These are phyloP conservation scores for Caenorhabditis panamensis DNA, from an alignment of 2,888 invertebrate genomes.

Conservation along the genomic window DNA sequence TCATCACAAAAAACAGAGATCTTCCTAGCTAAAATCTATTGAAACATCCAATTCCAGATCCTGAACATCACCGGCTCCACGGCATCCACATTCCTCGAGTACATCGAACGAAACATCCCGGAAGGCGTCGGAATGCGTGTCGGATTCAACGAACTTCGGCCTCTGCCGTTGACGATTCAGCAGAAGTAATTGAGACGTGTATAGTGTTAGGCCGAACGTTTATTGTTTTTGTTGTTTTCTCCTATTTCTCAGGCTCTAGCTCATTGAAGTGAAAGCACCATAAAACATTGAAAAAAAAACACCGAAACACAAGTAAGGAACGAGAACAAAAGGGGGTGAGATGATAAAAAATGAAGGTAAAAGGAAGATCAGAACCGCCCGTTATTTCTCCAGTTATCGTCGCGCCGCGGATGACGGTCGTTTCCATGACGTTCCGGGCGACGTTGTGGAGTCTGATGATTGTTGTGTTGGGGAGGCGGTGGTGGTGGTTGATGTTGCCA, in stretches of 20 bases:
- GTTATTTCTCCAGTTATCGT: constrained; percentile 2
- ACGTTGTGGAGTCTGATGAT: constrained; percentile 18
- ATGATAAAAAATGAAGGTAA: background rate
- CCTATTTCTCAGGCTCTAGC: background rate
- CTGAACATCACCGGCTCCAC: constrained; percentile 94
- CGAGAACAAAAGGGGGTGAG: no score
- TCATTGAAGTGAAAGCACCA: no score
- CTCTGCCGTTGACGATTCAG: constrained; percentile 70
- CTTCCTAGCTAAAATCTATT: background rate
- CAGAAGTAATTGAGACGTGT: background rate
- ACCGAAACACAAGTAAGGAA: no score
- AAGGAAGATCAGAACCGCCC: background rate
- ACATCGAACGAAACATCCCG: constrained; percentile 95
- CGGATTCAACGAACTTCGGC: constrained; percentile 73
- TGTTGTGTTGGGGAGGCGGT: background rate
- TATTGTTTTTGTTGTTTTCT: constrained; percentile 14
- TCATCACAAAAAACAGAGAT: background rate
- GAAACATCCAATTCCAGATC: constrained; percentile 83
- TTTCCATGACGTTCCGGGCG: constrained; percentile 30
- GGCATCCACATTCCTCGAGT: constrained; percentile 94
- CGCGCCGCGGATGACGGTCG: constrained; percentile 3
- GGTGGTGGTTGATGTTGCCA: constrained; percentile 1
- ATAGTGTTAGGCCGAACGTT: background rate
- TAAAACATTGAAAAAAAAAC: no score
- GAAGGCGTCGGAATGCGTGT: constrained; percentile 95